Percentiles rank a stretch among this genome's conserved stretches.
Conservation (phyloP, 1,140 invertebrate species). For the Liolophura sinensis region DNA sequence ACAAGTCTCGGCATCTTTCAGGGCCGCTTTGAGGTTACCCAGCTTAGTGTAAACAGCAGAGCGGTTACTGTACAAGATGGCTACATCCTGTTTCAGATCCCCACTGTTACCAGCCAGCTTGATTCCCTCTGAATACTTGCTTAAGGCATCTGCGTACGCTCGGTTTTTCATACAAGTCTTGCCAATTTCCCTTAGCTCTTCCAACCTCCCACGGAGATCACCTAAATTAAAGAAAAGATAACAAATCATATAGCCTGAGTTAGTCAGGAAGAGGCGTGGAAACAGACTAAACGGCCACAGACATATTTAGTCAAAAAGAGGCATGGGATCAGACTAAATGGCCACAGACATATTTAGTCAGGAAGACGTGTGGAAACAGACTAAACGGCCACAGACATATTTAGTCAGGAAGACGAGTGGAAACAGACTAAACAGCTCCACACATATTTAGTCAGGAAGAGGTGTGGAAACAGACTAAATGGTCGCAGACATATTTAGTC, state of each 20-base stretch:
- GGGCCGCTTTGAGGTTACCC: conserved; percentile 12
- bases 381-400: no score
- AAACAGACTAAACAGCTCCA: no score
- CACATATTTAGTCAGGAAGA: not conserved
- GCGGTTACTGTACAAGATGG: conserved; percentile 25
- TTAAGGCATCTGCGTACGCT: conserved; percentile 15
- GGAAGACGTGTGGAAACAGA: not conserved
- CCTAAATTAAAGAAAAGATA: not conserved
- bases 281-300: no score
- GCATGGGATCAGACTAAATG: no score
- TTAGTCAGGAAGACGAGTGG: no score
- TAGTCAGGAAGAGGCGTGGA: no score
- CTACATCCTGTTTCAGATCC: conserved; percentile 15
- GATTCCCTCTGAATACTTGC: conserved; percentile 21
- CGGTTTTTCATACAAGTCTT: conserved; percentile 20
- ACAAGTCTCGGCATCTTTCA: conserved; percentile 20
- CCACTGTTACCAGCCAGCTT: conserved; percentile 5
- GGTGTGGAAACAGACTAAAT: no score
- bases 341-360: not conserved
- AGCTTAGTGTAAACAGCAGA: conserved; percentile 15
- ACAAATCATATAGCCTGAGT: not conserved
- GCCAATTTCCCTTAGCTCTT: conserved; percentile 21
- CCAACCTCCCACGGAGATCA: conserved; percentile 12
- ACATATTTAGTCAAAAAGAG: no score
- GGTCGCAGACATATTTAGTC: no score